phyloP scores from a whole-genome alignment of 2,113 vertebrate species.

The Benitochromis conjunctus region DNA sequence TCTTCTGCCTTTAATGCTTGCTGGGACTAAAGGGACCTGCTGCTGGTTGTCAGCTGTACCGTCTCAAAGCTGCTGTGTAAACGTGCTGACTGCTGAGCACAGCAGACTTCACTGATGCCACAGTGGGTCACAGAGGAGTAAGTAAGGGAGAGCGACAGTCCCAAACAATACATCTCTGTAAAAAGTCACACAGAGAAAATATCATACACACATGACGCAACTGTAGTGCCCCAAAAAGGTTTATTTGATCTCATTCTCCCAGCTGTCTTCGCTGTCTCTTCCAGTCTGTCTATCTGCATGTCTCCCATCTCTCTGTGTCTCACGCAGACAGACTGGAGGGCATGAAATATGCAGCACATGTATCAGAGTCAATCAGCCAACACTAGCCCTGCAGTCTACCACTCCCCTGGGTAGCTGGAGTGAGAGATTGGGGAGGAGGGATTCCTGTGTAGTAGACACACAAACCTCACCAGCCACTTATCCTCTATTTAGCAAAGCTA shows the following conservation, averaged over 20 bases:
- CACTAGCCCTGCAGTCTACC: constrained; percentile 56
- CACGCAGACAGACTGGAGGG: constrained; percentile 36
- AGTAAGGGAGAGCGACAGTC: constrained; percentile 27
- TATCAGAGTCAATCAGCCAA: constrained; percentile 68
- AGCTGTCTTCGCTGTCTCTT: constrained; percentile 1
- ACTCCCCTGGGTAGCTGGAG: constrained; percentile 55
- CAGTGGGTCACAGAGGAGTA: constrained; percentile 57
- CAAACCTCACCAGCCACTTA: constrained; percentile 68
- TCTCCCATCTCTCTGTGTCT: neutral
- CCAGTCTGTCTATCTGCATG: neutral
- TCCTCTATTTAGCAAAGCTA: constrained; percentile 64
- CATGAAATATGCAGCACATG: constrained; percentile 68
- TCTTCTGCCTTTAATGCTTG: constrained; percentile 39
- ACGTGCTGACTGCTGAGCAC: constrained; percentile 54
- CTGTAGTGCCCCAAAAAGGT: neutral
- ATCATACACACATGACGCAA: neutral
- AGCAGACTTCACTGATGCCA: constrained; percentile 45
- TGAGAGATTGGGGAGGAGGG: constrained; percentile 51
- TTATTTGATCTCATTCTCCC: neutral
- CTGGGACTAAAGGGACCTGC: constrained; percentile 54
- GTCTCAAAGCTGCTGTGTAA: constrained; percentile 51
- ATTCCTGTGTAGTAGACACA: constrained; percentile 61
- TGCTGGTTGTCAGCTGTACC: constrained; percentile 52
- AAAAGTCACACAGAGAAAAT: constrained; percentile 12
- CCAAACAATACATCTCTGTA: constrained; percentile 30